Percentiles rank a stretch among this genome's conserved stretches.
Conservation (phyloP, 2,797 vertebrate species). For the Staurois parvus region DNA sequence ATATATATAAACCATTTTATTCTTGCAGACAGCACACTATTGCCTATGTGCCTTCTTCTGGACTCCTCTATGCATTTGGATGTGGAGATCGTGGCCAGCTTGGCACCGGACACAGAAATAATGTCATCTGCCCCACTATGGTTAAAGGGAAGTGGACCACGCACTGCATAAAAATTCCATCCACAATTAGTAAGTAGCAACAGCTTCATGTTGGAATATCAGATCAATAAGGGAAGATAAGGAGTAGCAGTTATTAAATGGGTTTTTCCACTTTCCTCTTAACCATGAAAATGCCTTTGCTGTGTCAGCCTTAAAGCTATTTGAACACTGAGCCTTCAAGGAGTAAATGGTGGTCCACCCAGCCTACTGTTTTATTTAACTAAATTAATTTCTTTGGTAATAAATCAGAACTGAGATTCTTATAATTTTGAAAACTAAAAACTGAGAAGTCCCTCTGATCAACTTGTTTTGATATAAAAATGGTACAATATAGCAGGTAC, state of each 20-base stretch:
- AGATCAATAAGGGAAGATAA: neutral
- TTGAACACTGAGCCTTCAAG: no score
- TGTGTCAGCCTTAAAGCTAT: no score
- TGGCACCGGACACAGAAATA: constrained; percentile 84
- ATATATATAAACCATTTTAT: neutral
- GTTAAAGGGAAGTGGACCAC: constrained; percentile 83
- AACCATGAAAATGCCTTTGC: no score
- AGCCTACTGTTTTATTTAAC: no score
- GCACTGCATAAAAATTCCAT: constrained; percentile 76
- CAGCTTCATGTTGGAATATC: neutral
- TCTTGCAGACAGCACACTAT: constrained; percentile 88
- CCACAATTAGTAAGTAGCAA: constrained; percentile 73
- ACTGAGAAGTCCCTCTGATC: no score
- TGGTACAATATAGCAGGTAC: no score
- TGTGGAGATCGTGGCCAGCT: constrained; percentile 92
- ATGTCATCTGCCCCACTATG: constrained; percentile 85
- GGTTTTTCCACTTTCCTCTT: no score
- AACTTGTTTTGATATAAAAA: no score
- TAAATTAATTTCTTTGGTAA: no score
- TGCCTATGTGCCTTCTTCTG: constrained; percentile 93
- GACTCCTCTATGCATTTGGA: constrained; percentile 93
- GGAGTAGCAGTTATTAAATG: neutral
- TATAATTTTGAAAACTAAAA: no score
- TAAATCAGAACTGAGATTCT: no score
- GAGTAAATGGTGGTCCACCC: no score